These are phyloP conservation scores for Drosophila albomicans DNA, from an alignment of 1,140 invertebrate species.

Conservation along the genomic window DNA sequence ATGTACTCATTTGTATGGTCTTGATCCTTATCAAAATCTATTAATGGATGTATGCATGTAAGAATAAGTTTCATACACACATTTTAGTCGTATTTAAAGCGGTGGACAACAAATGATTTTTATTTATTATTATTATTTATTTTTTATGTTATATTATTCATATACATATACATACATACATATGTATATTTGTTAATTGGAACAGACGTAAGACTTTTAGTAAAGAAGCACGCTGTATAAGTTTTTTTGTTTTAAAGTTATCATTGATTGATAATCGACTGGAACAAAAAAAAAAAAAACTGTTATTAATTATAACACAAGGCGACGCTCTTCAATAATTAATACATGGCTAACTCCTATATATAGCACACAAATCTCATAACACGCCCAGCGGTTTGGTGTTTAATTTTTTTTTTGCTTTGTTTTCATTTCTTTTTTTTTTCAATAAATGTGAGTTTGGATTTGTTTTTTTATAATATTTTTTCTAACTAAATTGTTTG, in stretches of 20 bases:
- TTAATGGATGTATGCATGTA: conserved; percentile 18
- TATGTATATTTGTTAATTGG: conserved; percentile 26
- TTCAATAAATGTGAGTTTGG: conserved; percentile 2
- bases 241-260: conserved; percentile 22
- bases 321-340: conserved; percentile 21
- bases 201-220: conserved; percentile 45
- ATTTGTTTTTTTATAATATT: conserved; percentile 25
- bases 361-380: conserved; percentile 25
- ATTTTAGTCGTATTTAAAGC: conserved; percentile 36
- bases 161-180: conserved; percentile 1
- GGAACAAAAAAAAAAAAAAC: conserved; percentile 6
- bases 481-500: conserved; percentile 48
- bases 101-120: conserved; percentile 48
- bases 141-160: conserved; percentile 6
- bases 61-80: conserved; percentile 8
- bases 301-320: conserved; percentile 17
- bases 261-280: conserved; percentile 29
- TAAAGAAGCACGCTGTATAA: conserved; percentile 49
- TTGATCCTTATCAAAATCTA: conserved; percentile 54
- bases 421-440: background rate
- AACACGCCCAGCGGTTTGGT: conserved; percentile 32
- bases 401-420: conserved; percentile 19
- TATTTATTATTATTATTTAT: background rate
- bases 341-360: conserved; percentile 19
- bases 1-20: conserved; percentile 23